These are phyloP conservation scores for Holacanthus passer DNA, from an alignment of 2,113 vertebrate genomes.

Conservation along the genomic window DNA sequence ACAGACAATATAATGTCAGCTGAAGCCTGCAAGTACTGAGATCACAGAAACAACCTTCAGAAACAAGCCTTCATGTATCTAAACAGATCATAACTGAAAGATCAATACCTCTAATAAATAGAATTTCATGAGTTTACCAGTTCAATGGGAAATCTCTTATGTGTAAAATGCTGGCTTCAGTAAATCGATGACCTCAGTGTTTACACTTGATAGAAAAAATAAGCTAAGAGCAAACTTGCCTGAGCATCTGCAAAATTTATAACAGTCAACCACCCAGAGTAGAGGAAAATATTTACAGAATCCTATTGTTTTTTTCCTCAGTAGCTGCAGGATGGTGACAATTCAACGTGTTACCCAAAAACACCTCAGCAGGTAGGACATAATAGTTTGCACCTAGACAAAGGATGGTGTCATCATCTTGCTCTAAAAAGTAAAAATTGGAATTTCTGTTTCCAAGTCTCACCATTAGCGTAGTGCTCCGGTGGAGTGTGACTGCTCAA, in stretches of 20 bases:
- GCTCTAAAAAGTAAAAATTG: background rate
- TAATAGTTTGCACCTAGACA: background rate
- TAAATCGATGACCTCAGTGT: background rate
- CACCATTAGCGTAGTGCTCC: slow-evolving; percentile 83
- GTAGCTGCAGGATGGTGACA: background rate
- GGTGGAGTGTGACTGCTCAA: slow-evolving; percentile 76
- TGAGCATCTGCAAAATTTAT: background rate
- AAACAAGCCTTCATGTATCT: background rate
- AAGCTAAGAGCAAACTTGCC: background rate
- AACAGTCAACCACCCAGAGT: background rate
- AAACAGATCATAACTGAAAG: background rate
- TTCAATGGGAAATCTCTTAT: slow-evolving; percentile 1
- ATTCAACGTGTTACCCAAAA: background rate
- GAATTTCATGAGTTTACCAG: background rate
- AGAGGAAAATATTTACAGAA: background rate
- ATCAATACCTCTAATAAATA: background rate
- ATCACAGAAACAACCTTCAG: background rate
- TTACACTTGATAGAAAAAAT: background rate
- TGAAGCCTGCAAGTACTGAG: background rate
- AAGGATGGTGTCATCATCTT: background rate
- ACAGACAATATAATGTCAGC: background rate
- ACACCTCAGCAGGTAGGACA: background rate
- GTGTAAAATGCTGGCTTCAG: background rate
- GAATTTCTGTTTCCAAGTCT: slow-evolving; percentile 27
- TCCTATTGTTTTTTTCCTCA: background rate